Conservation (phyloP, 2,888 invertebrate genomes). For the Andrena dorsata region DNA sequence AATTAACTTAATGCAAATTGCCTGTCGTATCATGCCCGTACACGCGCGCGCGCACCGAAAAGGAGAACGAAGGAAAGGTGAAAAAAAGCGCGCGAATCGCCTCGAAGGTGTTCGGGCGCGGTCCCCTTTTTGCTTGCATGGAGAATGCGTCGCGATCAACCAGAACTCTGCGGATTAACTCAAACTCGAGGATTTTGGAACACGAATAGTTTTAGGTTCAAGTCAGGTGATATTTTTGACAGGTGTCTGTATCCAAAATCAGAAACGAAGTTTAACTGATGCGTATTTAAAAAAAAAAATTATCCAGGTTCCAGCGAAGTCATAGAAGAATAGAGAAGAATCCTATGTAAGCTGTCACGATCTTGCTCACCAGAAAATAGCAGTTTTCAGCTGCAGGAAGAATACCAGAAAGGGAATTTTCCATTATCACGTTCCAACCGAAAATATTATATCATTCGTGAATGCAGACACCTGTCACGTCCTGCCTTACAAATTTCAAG, state of each 20-base stretch:
- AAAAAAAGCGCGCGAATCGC: constrained; percentile 44
- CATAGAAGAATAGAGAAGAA: not conserved
- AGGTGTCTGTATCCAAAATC: too few species aligned
- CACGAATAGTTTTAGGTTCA: not conserved
- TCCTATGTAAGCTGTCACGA: not conserved
- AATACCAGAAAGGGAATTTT: not conserved
- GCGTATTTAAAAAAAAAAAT: too few species aligned
- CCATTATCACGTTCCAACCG: constrained; percentile 2
- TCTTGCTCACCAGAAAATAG: not conserved
- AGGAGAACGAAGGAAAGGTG: constrained; percentile 30
- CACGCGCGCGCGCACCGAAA: constrained; percentile 38
- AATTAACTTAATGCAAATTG: constrained; percentile 74
- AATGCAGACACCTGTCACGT: constrained; percentile 21
- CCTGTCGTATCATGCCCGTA: constrained; percentile 69
- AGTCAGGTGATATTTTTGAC: not conserved
- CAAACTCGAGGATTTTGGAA: not conserved
- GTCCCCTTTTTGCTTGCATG: not conserved
- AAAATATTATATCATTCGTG: constrained; percentile 3
- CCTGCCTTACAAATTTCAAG: not conserved
- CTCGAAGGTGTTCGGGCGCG: constrained; percentile 43
- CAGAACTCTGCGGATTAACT: not conserved
- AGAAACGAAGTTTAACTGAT: too few species aligned
- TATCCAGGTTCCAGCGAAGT: not conserved
- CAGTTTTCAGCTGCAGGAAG: not conserved
- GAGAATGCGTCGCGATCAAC: not conserved